Evolutionary conservation across 2,888 invertebrate genomes (phyloP), one percentile per base, ranked within the genome.

Genomic region (Elysia crispata): DNA sequence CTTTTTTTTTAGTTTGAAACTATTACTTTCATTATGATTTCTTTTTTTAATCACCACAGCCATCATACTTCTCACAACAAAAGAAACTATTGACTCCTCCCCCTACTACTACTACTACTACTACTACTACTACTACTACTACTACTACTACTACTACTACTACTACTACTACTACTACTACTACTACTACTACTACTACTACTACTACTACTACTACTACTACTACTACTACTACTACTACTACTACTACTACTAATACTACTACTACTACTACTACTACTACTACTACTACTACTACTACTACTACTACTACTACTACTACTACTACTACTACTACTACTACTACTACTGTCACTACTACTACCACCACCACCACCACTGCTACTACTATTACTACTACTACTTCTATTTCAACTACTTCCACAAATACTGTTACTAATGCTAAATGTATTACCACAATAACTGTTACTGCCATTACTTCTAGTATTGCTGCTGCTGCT

Each of bases 251-350:
- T n/a, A n/a, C n/a, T n/a, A n/a, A n/a, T n/a, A n/a, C n/a, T n/a
- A n/a, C n/a, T n/a, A n/a, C n/a, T n/a, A n/a, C n/a, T n/a, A n/a
- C n/a, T n/a, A n/a, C n/a, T n/a, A n/a, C n/a, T 31, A 33, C 15
- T 70, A 20, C 18, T 31, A 31, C 23, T 13, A 33, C 31, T 15
- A 31, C 1, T 33, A 3, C 23, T 70, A 31, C 31, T 41, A 18
- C 23, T 67, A 67, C 23, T 67, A 67, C 23, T 67, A 67, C 23
- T 67, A 20, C 23, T 67, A 67, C 23, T 67, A n/a, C 23, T 67
- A 1, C 23, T 67, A 67, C 23, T 67, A 67, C 23, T 67, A 67
- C 23, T 67, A 67, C 23, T n/a, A 15, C 15, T 15, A 15, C 13
- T 15, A 15, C 13, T 15, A 15, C 13, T 15, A 54, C 54, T 54